phyloP scores from a whole-genome alignment of 2,888 invertebrate genomes.

The Protodeltote pygarga region DNA sequence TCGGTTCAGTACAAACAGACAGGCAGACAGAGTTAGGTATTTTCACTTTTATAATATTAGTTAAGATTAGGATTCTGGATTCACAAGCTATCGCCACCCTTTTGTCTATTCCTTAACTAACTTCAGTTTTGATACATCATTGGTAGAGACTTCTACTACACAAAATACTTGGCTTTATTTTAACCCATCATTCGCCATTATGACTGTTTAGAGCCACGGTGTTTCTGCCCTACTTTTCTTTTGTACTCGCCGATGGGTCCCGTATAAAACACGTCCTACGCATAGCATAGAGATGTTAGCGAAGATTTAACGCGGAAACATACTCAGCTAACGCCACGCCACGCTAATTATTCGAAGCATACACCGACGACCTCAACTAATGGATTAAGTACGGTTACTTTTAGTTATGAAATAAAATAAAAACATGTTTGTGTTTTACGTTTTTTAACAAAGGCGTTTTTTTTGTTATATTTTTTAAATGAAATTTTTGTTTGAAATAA shows the following conservation, averaged over 20 bases:
- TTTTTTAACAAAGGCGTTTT: conserved; percentile 8
- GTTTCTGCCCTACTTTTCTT: too few relatives aligned
- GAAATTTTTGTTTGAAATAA: too few relatives aligned
- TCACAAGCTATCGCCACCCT: too few relatives aligned
- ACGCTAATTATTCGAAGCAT: conserved; percentile 23
- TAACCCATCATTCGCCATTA: not conserved
- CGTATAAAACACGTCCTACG: conserved; percentile 34
- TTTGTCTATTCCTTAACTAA: too few relatives aligned
- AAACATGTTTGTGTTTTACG: conserved; percentile 17
- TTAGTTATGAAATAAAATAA: conserved; percentile 16
- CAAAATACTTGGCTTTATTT: too few relatives aligned
- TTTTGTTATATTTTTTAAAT: not conserved
- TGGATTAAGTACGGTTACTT: conserved; percentile 22
- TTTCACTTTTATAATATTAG: too few relatives aligned
- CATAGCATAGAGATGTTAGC: conserved; percentile 25
- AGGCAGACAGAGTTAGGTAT: too few relatives aligned
- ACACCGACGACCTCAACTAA: conserved; percentile 26
- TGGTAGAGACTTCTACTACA: too few relatives aligned
- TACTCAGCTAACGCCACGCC: conserved; percentile 20
- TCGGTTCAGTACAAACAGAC: too few relatives aligned
- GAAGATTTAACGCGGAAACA: conserved; percentile 26
- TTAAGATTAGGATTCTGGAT: too few relatives aligned
- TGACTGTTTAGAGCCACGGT: not conserved
- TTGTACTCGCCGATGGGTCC: conserved; percentile 7
- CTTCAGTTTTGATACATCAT: too few relatives aligned